A percentile compares a stretch with the other conserved stretches of the same genome.
These are phyloP conservation scores for Copidosoma floridanum DNA, from an alignment of 1,140 invertebrate genomes.

Conservation along the genomic window DNA sequence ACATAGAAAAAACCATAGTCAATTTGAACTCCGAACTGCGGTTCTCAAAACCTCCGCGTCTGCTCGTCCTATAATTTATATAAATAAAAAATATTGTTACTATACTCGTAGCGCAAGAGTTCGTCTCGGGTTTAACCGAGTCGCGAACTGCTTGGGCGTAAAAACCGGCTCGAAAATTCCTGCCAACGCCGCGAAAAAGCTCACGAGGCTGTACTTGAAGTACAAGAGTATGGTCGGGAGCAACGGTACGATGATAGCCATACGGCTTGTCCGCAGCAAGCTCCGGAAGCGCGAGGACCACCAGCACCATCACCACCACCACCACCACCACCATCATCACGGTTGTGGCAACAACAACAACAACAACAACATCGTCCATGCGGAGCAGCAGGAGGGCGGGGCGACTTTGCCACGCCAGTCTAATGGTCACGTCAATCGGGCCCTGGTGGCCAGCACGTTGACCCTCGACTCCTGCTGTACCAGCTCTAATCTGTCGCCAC, in stretches of 20 bases:
- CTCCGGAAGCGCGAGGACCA: constrained; percentile 79
- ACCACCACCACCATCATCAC: neutral
- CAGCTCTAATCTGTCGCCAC: too few species aligned
- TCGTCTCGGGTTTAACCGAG: too few species aligned
- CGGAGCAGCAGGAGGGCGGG: constrained; percentile 65
- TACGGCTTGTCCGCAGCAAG: constrained; percentile 84
- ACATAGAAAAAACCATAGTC: too few species aligned
- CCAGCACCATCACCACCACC: constrained; percentile 31
- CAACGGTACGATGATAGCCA: constrained; percentile 79
- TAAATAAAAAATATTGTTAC: too few species aligned
- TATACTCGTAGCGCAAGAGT: too few species aligned
- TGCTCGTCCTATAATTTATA: too few species aligned
- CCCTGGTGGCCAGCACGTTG: constrained; percentile 30
- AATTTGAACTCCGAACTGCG: too few species aligned
- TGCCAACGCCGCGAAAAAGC: constrained; percentile 35
- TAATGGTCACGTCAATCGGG: constrained; percentile 31
- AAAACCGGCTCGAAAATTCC: constrained; percentile 42
- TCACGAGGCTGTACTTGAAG: constrained; percentile 48
- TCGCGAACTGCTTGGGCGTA: too few species aligned
- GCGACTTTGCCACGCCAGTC: constrained; percentile 20
- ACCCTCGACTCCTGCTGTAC: constrained; percentile 19
- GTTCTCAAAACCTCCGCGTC: too few species aligned
- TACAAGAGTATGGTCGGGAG: constrained; percentile 70
- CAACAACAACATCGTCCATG: constrained; percentile 63
- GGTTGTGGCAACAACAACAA: neutral